Conservation (phyloP, 2,113 vertebrate species). For the Microtus oregoni region DNA sequence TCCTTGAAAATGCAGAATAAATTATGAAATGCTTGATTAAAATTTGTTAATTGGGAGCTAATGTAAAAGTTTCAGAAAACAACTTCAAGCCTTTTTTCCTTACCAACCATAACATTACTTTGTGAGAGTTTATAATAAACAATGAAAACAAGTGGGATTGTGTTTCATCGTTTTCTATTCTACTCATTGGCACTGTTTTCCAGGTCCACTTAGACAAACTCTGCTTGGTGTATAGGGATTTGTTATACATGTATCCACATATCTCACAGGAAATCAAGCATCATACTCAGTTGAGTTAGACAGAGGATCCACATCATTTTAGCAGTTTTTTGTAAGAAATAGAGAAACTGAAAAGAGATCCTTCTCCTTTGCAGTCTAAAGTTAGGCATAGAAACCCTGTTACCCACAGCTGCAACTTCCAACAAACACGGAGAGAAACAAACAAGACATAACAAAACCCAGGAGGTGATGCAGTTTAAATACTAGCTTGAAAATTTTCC, state of each 20-base stretch:
- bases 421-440: neutral
- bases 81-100: neutral
- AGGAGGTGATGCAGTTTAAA: neutral
- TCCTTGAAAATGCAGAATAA: neutral
- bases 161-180: neutral
- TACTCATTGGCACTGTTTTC: neutral
- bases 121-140: neutral
- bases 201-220: neutral
- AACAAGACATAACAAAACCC: neutral
- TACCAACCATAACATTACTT: neutral
- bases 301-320: neutral
- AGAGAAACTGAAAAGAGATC: neutral
- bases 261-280: neutral
- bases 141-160: neutral
- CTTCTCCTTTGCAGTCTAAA: neutral
- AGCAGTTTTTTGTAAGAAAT: neutral
- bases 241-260: too few species aligned
- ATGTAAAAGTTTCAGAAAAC: conserved; percentile 8
- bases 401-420: neutral
- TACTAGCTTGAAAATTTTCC: neutral
- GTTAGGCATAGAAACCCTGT: neutral
- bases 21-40: neutral
- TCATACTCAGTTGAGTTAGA: neutral
- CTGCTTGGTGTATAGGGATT: neutral
- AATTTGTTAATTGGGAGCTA: neutral